These are phyloP conservation scores for Subacronicta megacephala DNA, from an alignment of 2,888 invertebrate genomes.

Conservation along the genomic window DNA sequence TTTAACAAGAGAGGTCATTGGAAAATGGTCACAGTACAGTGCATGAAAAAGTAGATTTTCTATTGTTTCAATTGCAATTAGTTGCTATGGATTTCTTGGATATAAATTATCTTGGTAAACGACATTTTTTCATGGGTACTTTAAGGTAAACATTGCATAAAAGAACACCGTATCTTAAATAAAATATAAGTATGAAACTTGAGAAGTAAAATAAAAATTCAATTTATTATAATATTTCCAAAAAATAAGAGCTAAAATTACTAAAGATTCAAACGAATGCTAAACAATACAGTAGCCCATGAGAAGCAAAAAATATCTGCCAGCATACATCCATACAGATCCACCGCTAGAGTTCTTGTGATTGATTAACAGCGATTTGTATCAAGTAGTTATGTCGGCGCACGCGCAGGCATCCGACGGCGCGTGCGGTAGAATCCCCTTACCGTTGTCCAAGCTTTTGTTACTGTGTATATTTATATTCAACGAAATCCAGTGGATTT, in stretches of 20 bases:
- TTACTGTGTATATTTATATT: not conserved
- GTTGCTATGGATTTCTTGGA: too few species aligned
- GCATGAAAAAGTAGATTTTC: too few species aligned
- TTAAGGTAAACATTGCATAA: too few species aligned
- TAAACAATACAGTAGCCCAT: not conserved
- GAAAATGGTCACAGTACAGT: not conserved
- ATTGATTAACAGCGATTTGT: slow-evolving; percentile 57
- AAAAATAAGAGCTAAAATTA: too few species aligned
- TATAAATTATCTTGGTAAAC: too few species aligned
- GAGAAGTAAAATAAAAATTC: too few species aligned
- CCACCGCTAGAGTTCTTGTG: slow-evolving; percentile 26
- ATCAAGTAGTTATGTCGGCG: slow-evolving; percentile 48
- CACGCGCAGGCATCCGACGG: slow-evolving; percentile 49
- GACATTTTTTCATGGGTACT: too few species aligned
- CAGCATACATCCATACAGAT: slow-evolving; percentile 40
- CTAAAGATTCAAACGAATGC: not conserved
- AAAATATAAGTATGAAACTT: too few species aligned
- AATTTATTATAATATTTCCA: too few species aligned
- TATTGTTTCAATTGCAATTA: too few species aligned
- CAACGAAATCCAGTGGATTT: not conserved
- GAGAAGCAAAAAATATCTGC: slow-evolving; percentile 8
- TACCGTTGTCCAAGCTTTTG: slow-evolving; percentile 21
- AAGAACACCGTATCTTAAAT: too few species aligned
- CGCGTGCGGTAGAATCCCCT: slow-evolving; percentile 50
- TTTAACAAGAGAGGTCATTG: not conserved